Evolutionary conservation across 1,140 invertebrate species (phyloP).

Genomic region (Drosophila rhopaloa): DNA sequence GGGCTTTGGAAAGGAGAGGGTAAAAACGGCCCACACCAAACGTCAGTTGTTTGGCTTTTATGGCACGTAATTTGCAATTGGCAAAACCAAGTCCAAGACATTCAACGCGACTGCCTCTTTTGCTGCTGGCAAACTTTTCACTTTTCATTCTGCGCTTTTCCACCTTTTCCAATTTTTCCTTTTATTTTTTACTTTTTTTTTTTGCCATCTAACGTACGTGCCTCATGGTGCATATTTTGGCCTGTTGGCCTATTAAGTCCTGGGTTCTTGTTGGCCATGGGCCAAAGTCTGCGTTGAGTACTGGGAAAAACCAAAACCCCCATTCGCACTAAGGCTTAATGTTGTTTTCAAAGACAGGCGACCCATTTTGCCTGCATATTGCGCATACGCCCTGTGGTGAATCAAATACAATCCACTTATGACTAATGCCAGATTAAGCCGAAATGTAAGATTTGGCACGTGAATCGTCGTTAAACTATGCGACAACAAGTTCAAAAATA

Average conservation of each 20-base stretch:
- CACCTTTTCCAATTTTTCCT: constrained; percentile 34
- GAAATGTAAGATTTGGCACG: constrained; percentile 68
- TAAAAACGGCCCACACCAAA: constrained; percentile 42
- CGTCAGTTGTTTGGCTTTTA: constrained; percentile 68
- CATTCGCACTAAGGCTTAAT: constrained; percentile 2
- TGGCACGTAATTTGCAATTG: constrained; percentile 83
- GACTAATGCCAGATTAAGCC: constrained; percentile 55
- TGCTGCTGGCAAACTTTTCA: constrained; percentile 72
- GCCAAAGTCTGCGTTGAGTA: constrained; percentile 50
- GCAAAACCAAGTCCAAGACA: constrained; percentile 67
- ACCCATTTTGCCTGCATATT: constrained; percentile 71
- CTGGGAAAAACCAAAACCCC: constrained; percentile 59
- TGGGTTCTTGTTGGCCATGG: constrained; percentile 60
- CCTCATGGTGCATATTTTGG: constrained; percentile 59
- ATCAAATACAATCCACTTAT: constrained; percentile 47
- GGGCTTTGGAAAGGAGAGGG: constrained; percentile 4
- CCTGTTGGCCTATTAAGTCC: constrained; percentile 82
- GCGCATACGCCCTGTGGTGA: constrained; percentile 64
- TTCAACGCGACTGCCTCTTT: constrained; percentile 30
- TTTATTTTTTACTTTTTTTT: not conserved
- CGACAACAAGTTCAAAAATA: constrained; percentile 22
- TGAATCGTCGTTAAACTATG: constrained; percentile 68
- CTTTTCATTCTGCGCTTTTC: constrained; percentile 83
- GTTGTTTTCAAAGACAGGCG: constrained; percentile 22
- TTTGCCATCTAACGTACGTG: constrained; percentile 28